Base-by-base conservation (phyloP, 2,888 invertebrate species). In the Leptinotarsa juncta region DNA sequence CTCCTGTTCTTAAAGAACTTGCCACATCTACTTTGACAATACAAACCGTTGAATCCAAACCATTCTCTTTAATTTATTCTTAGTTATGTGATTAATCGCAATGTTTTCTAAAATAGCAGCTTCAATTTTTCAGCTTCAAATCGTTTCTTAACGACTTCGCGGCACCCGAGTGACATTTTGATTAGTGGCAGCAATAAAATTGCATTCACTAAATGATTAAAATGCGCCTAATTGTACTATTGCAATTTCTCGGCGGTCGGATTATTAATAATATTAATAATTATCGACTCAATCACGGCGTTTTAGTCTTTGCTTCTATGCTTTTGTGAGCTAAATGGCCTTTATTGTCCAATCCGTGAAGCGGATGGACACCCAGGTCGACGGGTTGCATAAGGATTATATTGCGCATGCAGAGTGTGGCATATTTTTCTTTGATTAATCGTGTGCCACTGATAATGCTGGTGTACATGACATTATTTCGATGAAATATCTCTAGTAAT, bases 371-470 rank as follows among this genome's bases (percentile, higher is more conserved):
- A 71, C 70, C 70, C 70, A 71, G 65, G 70, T 50, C 48, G 70
- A 71, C 20, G 60, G 62, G 60, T 71, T 71, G 60, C 70, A 53
- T 26, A 71, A 71, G 62, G 1, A 49, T 51, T 65, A 20, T 18
- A 26, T 53, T 65, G 70, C 65, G 51, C 51, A 71, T 60, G 49
- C 67, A 67, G 67, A 50, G 67, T 67, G 67, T 67, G 67, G 67
- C 53, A 65, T 66, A 26, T 71, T 71, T 71, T 71, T 51, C 53
- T 53, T 65, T 71, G 65, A 71, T 71, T 65, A 71, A 71, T 71
- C 23, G 62, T 71, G 62, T 62, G 71, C 50, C 71, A 23, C n/a
- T 65, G 57, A 65, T 51, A 71, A 65, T 53, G 53, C 65, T 62
- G 65, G 32, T 65, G 23, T 48, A 70, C 70, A 69, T 69, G 57